Percentiles rank a stretch among this genome's conserved stretches.
phyloP scores from a whole-genome alignment of 2,888 invertebrate species.

The Mactromeris polynyma region DNA sequence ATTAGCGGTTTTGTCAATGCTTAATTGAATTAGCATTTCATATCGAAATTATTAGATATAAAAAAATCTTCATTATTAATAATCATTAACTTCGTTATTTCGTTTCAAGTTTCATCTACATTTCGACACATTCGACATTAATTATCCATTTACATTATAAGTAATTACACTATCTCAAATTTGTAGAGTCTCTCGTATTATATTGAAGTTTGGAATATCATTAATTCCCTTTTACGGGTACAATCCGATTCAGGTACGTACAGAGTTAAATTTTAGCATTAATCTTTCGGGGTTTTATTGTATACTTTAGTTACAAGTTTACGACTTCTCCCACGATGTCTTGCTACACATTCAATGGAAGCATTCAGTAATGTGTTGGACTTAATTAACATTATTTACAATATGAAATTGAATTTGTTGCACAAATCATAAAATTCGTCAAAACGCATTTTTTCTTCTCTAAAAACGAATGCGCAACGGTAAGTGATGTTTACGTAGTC shows the following conservation, averaged over 20 bases:
- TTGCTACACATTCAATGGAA: background rate
- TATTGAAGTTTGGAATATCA: background rate
- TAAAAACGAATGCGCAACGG: background rate
- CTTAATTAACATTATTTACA: background rate
- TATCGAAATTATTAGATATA: background rate
- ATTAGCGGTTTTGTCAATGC: background rate
- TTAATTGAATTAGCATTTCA: background rate
- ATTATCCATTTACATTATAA: background rate
- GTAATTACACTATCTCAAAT: background rate
- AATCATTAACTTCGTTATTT: background rate
- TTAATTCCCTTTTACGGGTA: background rate
- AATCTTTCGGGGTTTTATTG: background rate
- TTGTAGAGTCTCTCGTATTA: background rate
- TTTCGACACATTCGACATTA: background rate
- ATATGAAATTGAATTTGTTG: background rate
- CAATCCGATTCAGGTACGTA: background rate
- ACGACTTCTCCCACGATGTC: background rate
- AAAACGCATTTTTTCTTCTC: background rate
- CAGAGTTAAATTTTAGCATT: background rate
- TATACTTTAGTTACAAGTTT: background rate
- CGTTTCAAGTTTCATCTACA: background rate
- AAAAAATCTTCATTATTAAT: too few species aligned
- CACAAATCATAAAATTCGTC: background rate
- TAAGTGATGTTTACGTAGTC: background rate
- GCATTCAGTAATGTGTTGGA: background rate